Evolutionary conservation across 1,140 invertebrate genomes (phyloP), one percentile per base, ranked within the genome.

Genomic region (Aradophagus sp.): DNA sequence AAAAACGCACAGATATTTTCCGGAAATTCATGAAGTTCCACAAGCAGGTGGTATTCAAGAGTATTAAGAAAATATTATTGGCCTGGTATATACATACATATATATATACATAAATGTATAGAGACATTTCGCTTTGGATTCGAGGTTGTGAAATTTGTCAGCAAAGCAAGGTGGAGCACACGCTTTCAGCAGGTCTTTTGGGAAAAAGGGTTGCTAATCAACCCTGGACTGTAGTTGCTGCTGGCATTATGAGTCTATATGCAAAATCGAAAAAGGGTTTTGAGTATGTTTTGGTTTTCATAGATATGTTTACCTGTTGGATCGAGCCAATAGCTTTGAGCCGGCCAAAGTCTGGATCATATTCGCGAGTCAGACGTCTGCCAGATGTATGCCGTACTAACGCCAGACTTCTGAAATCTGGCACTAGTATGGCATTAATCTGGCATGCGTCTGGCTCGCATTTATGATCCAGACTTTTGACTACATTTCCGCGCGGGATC

Each of bases 241-340:
- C 79, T 0, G 85, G 87, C 53, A 31, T 86, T 0, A 75, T 87
- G 45, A 85, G 83, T 14, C 29, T 31, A 12, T 82, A 80, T 5
- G 71, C 86, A 15, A 82, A 42, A 0, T 79, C 74, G 5, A 59
- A 63, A 13, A 73, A 73, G n/a, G 78, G 80, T 31, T 78, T 86
- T n/a, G 29, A 26, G 26, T 35, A 35, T 35, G 31, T 23, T 2
- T 23, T 84, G 5, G 79, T 84, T 1, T 39, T 81, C 0, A 53
- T 74, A n/a, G 81, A 85, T 69, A 61, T 74, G 14, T 80, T 83
- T 35, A 77, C 72, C 1, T 78, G 77, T 53, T 73, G 71, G 66
- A 59, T 74, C 10, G 66, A 74, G 32, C 10, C 20, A 23, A 12
- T 35, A 2, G 17, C 62, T 11, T 26, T 72, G n/a, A n/a, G n/a